Evolutionary conservation across 2,797 vertebrate species (phyloP).

Genomic region (Iguana delicatissima): DNA sequence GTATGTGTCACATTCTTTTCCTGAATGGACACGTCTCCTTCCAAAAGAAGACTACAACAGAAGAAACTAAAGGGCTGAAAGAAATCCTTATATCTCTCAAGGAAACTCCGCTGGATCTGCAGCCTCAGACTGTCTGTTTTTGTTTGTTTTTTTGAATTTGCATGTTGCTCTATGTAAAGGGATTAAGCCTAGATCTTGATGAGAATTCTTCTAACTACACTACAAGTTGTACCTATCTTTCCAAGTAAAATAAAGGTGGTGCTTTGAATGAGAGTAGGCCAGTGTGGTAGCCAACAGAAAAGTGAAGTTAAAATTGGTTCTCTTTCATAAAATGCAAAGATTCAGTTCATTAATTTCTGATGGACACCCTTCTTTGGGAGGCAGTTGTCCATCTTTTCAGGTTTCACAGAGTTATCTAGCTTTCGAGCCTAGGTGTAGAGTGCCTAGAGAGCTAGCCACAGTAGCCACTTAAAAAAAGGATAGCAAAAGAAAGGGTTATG

Average conservation of each 20-base stretch:
- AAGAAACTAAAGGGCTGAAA: not conserved
- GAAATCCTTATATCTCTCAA: conserved; percentile 31
- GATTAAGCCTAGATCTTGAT: conserved; percentile 71
- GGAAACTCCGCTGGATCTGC: conserved; percentile 36
- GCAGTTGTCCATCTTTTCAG: conserved; percentile 50
- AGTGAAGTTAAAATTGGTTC: conserved; percentile 85
- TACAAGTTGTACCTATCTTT: conserved; percentile 61
- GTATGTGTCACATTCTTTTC: conserved; percentile 39
- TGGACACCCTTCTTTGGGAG: conserved; percentile 47
- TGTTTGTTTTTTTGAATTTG: conserved; percentile 33
- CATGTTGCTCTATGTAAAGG: conserved; percentile 71
- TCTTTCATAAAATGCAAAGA: conserved; percentile 78
- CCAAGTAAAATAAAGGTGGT: conserved; percentile 38
- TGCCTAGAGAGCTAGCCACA: conserved; percentile 53
- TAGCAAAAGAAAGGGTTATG: not conserved
- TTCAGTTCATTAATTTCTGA: conserved; percentile 67
- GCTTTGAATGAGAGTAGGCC: conserved; percentile 81
- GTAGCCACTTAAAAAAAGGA: conserved; percentile 12
- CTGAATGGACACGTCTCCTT: conserved; percentile 45
- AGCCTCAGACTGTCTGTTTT: conserved; percentile 39
- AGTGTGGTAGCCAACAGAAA: conserved; percentile 71
- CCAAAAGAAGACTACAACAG: not conserved
- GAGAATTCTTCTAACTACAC: conserved; percentile 54
- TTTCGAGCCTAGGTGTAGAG: conserved; percentile 58
- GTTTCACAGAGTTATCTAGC: conserved; percentile 58